Base-by-base conservation (phyloP, 2,113 vertebrate species). In the Bostrychus sinensis region DNA sequence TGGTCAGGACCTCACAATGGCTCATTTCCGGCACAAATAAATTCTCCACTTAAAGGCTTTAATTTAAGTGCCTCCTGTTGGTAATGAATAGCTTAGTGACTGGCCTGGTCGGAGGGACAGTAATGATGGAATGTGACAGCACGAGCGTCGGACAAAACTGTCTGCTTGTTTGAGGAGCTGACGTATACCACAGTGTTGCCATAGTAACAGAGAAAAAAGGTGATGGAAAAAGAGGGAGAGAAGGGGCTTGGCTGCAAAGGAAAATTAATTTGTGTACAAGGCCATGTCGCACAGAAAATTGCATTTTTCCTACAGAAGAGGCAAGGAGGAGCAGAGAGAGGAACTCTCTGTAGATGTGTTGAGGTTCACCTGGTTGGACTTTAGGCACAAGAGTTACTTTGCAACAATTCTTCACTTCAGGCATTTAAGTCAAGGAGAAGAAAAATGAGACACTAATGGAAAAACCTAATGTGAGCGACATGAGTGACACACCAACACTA, bases 181-280 rank as follows among this genome's bases (percentile, higher is more conserved):
- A 86, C 75, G 66, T 87, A 62, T 66, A 80, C 80, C 80, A 65
- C 70, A 66, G 80, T 72, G 84, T 91, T 90, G 76, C 88, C 85
- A 89, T 91, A 80, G 88, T 64, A 75, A 92, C 88, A 3, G 25
- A 76, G 82, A 82, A 75, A 82, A 51, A 74, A 38, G 56, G 55
- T 53, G 75, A 63, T 58, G 55, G 57, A 61, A 70, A 71, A 50
- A 42, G 60, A 65, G 72, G 32, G 61, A 72, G 22, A 66, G 67
- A 64, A 66, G 56, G 51, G 56, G 59, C 45, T 61, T 37, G 69
- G 70, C 68, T 70, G 67, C 74, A 83, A 70, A 78, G 70, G 72
- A 76, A 86, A 87, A 85, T 83, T 80, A 65, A 88, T 86, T 88
- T 86, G 72, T 87, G 82, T 72, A 82, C 74, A 80, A 71, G 81